Conservation (phyloP, 37 sponge, comb jelly and placozoan species). For the Lycopodina hypogea region DNA sequence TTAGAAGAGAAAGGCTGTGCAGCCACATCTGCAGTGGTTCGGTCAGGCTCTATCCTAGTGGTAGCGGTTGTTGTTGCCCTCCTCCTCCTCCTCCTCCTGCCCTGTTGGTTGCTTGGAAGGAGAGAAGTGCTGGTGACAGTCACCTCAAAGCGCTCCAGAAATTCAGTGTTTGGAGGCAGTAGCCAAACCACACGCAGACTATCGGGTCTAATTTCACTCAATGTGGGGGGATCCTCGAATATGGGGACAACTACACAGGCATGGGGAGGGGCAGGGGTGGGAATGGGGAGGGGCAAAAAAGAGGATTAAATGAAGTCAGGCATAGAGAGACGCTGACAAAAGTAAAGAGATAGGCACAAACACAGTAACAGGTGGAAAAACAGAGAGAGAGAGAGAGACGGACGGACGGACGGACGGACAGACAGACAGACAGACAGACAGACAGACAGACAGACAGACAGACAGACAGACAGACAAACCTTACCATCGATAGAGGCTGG, state of each 20-base stretch:
- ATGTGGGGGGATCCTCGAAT: no score
- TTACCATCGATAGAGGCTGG: neutral
- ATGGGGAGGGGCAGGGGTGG: no score
- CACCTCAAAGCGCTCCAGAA: neutral
- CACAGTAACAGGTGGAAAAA: no score
- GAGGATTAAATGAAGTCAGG: no score
- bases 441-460: constrained; percentile 19
- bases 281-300: no score
- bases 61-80: neutral
- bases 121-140: neutral
- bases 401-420: constrained; percentile 15
- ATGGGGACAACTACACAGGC: no score
- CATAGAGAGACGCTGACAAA: no score
- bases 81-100: neutral
- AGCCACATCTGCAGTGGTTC: neutral
- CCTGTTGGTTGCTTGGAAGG: neutral
- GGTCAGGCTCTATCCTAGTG: no score
- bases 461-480: neutral
- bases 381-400: neutral
- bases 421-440: constrained; percentile 21
- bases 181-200: neutral
- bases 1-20: neutral
- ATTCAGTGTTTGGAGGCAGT: neutral
- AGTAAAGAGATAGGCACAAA: no score
- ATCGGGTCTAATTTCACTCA: neutral